phyloP scores from a whole-genome alignment of 1,140 invertebrate genomes.

The Neotoxoptera formosana region DNA sequence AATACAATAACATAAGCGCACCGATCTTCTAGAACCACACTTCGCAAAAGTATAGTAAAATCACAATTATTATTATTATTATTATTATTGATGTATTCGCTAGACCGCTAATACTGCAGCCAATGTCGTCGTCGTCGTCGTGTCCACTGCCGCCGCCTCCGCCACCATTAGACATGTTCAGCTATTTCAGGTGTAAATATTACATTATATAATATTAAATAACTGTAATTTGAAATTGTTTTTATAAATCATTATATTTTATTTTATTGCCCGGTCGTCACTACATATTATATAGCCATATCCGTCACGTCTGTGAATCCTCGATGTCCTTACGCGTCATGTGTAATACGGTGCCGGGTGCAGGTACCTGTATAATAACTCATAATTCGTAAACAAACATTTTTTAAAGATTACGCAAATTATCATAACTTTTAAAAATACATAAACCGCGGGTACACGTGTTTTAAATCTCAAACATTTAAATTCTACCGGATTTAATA shows the following conservation, averaged over 20 bases:
- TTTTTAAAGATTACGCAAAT: neutral
- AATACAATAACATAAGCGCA: neutral
- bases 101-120: neutral
- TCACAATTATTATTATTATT: neutral
- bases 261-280: neutral
- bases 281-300: neutral
- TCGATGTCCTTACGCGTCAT: neutral
- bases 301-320: neutral
- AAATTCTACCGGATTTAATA: neutral
- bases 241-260: neutral
- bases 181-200: neutral
- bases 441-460: neutral
- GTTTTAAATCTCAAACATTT: neutral
- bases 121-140: neutral
- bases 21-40: neutral
- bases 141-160: neutral
- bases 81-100: neutral
- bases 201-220: neutral
- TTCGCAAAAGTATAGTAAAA: neutral
- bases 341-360: neutral
- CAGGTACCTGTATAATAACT: neutral
- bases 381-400: neutral
- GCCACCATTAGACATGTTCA: neutral
- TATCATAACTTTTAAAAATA: neutral
- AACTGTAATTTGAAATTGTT: neutral